phyloP scores from a whole-genome alignment of 2,797 vertebrate genomes.

The Myiotriccus ornatus region DNA sequence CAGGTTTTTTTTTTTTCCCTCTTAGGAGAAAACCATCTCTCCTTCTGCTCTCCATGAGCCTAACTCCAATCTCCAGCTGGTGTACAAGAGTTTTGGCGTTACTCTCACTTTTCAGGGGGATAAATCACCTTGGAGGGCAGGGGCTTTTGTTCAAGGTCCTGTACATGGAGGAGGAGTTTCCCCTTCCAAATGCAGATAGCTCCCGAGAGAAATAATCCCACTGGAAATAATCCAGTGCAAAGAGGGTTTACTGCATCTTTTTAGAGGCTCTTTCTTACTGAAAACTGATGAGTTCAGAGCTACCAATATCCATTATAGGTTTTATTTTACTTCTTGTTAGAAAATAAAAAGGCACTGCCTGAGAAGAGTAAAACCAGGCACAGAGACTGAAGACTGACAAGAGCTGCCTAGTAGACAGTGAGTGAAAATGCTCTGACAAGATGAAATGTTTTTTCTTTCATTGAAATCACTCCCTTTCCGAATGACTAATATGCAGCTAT shows the following conservation, averaged over 20 bases:
- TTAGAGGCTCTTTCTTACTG: constrained; percentile 23
- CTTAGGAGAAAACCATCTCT: constrained; percentile 3
- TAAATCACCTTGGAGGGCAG: background rate
- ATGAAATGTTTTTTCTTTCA: constrained; percentile 71
- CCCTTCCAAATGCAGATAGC: background rate
- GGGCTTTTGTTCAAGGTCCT: background rate
- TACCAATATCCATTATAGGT: constrained; percentile 55
- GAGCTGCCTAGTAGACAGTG: constrained; percentile 63
- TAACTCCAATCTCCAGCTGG: background rate
- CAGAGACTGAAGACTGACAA: constrained; percentile 51
- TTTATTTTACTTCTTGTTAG: constrained; percentile 63
- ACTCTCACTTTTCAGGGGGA: background rate
- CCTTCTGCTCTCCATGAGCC: background rate
- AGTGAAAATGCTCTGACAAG: constrained; percentile 67
- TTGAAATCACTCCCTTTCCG: constrained; percentile 69
- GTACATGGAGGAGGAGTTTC: background rate
- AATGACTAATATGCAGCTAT: constrained; percentile 66
- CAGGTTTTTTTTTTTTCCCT: background rate
- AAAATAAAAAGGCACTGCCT: constrained; percentile 44
- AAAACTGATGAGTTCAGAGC: constrained; percentile 52
- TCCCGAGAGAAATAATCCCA: constrained; percentile 27
- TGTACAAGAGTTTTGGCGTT: background rate
- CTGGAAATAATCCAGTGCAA: constrained; percentile 42
- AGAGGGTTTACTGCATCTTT: constrained; percentile 27
- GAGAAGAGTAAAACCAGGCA: constrained; percentile 31